Percentiles rank a stretch among this genome's conserved stretches.
Evolutionary conservation across 2,113 vertebrate genomes (phyloP).

Genomic region (Sclerurus mexicanus): DNA sequence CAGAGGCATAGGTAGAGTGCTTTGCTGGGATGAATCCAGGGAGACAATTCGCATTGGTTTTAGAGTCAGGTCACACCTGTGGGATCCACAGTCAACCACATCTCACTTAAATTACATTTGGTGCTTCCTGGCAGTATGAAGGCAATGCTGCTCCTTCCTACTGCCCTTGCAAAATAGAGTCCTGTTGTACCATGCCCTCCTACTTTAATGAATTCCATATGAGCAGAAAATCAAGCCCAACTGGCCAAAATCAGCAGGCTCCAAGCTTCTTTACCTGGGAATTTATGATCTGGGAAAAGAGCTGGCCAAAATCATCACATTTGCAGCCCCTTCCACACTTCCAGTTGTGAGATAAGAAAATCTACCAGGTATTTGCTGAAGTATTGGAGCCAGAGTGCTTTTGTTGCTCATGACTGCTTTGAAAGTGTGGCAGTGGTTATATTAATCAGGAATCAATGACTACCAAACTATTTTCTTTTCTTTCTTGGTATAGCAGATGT

Average conservation of each 20-base stretch:
- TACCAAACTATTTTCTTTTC: not conserved
- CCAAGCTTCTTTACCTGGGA: not conserved
- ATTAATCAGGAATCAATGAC: not conserved
- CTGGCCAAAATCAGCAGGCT: not conserved
- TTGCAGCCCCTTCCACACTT: not conserved
- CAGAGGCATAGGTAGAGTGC: not conserved
- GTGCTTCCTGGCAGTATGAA: not conserved
- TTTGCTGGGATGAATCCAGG: not conserved
- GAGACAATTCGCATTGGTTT: not conserved
- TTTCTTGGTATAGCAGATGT: not conserved
- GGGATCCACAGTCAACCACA: not conserved
- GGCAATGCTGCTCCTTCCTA: not conserved
- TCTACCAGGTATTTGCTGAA: not conserved
- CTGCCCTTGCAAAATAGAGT: not conserved
- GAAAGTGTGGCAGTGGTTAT: not conserved
- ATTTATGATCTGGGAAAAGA: not conserved
- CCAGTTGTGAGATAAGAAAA: not conserved
- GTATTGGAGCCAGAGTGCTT: rapidly evolving
- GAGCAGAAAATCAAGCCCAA: not conserved
- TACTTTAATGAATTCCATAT: not conserved
- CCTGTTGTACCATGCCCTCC: not conserved
- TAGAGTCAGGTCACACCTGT: rapidly evolving
- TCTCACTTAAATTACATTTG: not conserved
- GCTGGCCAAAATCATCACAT: not conserved
- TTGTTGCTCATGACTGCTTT: not conserved